phyloP scores from a whole-genome alignment of 1,140 invertebrate genomes.

The Drosophila lacertosa region DNA sequence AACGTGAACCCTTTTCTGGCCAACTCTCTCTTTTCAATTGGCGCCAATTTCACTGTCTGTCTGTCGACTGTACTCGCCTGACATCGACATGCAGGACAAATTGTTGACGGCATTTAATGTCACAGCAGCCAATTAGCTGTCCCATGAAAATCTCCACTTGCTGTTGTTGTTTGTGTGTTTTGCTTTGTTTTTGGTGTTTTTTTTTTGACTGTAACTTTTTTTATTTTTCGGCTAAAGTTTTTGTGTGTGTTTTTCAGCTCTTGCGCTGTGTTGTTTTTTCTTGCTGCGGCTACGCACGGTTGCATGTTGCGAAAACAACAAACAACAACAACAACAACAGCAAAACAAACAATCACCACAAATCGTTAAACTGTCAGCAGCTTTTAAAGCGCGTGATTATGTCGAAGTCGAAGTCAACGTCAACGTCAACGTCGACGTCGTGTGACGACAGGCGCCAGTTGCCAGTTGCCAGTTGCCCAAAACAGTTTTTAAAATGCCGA shows the following conservation, averaged over 20 bases:
- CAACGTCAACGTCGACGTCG: slow-evolving; percentile 41
- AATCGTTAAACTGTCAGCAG: slow-evolving; percentile 83
- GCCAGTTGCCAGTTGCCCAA: slow-evolving; percentile 15
- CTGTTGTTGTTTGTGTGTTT: slow-evolving; percentile 36
- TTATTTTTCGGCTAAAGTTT: slow-evolving; percentile 21
- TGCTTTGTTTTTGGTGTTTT: slow-evolving; percentile 30
- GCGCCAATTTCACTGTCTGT: slow-evolving; percentile 70
- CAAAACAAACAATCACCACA: slow-evolving; percentile 78
- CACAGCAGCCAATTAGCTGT: slow-evolving; percentile 81
- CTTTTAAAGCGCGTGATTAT: slow-evolving; percentile 79
- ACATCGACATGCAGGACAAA: slow-evolving; percentile 82
- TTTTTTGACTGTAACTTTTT: slow-evolving; percentile 39
- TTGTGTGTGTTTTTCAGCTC: slow-evolving; percentile 18
- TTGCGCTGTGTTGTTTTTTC: slow-evolving; percentile 27
- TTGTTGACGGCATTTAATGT: slow-evolving; percentile 82
- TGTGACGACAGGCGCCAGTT: slow-evolving; percentile 41
- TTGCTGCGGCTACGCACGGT: slow-evolving; percentile 66
- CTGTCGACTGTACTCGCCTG: slow-evolving; percentile 23
- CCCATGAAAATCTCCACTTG: slow-evolving; percentile 77
- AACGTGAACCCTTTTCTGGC: slow-evolving; percentile 24
- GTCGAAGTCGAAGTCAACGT: slow-evolving; percentile 61
- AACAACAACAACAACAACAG: slow-evolving; percentile 38
- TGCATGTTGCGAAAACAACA: slow-evolving; percentile 64
- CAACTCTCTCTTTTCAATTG: slow-evolving; percentile 56
- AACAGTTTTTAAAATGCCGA: slow-evolving; percentile 55